Percentiles rank a stretch among this genome's conserved stretches.
These are phyloP conservation scores for Brienomyrus longianalis DNA, from an alignment of 2,113 vertebrate species.

Conservation along the genomic window DNA sequence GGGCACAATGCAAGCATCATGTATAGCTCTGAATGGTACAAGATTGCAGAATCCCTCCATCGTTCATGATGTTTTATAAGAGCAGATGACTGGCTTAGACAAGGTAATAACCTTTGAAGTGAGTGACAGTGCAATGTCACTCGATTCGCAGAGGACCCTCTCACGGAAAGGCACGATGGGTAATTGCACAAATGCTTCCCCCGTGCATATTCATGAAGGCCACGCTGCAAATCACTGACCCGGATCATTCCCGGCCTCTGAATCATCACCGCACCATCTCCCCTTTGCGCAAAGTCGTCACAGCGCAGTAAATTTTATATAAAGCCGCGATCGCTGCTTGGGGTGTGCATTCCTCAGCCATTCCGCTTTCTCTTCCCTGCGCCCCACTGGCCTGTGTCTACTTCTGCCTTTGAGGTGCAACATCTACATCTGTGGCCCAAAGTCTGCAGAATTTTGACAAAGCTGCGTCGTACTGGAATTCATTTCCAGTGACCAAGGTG, in stretches of 20 bases:
- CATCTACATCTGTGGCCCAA: not conserved
- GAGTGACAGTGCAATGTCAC: conserved; percentile 26
- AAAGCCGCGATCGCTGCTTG: conserved; percentile 30
- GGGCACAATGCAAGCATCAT: not conserved
- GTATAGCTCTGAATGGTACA: not conserved
- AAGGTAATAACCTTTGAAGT: conserved; percentile 15
- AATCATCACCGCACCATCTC: conserved; percentile 46
- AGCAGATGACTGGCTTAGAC: not conserved
- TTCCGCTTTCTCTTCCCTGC: not conserved
- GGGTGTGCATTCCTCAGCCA: not conserved
- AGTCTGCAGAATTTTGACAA: not conserved
- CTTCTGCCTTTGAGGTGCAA: not conserved
- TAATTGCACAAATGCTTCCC: conserved; percentile 33
- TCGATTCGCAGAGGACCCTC: conserved; percentile 11
- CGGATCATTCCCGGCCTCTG: conserved; percentile 36
- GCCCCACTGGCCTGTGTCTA: not conserved
- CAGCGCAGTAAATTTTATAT: conserved; percentile 38
- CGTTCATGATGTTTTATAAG: conserved; percentile 1
- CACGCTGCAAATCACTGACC: conserved; percentile 38
- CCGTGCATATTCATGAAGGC: conserved; percentile 24
- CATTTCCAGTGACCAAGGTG: not conserved
- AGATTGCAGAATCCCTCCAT: not conserved
- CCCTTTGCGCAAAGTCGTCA: conserved; percentile 41
- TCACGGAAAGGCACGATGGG: conserved; percentile 24
- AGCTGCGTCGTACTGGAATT: not conserved